Conservation (phyloP, 53 echinoderm and acorn worm genomes). For the Actinopyga echinites region DNA sequence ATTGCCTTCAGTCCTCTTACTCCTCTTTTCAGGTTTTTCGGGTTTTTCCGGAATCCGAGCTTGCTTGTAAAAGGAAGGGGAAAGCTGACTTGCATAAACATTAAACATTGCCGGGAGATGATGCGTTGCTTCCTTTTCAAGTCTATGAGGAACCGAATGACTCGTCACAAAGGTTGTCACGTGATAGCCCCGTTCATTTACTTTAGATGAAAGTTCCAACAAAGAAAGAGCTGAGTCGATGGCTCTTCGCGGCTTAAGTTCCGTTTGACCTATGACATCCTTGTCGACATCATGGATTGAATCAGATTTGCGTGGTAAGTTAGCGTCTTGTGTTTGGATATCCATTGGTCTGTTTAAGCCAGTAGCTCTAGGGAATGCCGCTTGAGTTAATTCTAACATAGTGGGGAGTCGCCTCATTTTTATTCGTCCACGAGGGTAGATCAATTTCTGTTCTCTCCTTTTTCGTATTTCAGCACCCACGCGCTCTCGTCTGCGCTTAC, state of each 20-base stretch:
- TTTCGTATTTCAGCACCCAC: neutral
- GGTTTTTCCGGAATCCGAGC: neutral
- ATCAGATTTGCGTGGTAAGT: neutral
- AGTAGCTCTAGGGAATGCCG: neutral
- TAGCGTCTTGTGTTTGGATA: no score
- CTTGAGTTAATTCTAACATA: neutral
- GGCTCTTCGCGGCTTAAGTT: neutral
- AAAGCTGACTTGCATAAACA: constrained; percentile 4
- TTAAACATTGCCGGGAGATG: constrained; percentile 6
- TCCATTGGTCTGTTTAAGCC: no score
- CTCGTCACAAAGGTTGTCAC: constrained; percentile 58
- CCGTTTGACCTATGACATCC: neutral
- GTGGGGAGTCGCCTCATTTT: neutral
- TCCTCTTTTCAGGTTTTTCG: no score
- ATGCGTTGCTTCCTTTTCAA: neutral
- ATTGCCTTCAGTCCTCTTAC: no score
- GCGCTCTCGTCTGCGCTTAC: constrained; percentile 12
- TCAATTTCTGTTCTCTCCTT: neutral
- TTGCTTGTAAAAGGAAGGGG: neutral
- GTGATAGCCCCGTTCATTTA: constrained; percentile 48
- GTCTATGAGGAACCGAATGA: neutral
- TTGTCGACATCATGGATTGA: neutral
- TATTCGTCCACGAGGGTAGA: neutral
- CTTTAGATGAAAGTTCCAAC: constrained; percentile 68
- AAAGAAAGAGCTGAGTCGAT: constrained; percentile 73